Evolutionary conservation across 2,888 invertebrate genomes (phyloP).

Genomic region (Crocallis elinguaria): DNA sequence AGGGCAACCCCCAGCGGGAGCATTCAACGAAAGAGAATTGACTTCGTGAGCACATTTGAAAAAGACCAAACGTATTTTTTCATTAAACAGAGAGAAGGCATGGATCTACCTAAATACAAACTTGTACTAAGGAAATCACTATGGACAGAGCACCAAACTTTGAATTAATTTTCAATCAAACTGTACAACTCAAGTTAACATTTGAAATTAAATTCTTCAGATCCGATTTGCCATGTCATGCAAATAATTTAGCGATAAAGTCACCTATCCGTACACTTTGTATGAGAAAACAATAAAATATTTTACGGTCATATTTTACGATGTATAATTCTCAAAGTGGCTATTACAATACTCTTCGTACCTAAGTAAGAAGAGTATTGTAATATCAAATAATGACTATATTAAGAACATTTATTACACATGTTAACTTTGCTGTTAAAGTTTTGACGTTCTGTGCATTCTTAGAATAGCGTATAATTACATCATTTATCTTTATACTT

Average conservation of each 20-base stretch:
- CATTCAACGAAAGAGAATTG: too few relatives aligned
- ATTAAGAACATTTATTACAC: not conserved
- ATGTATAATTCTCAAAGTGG: conserved; percentile 35
- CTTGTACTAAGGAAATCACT: too few relatives aligned
- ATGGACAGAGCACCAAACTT: too few relatives aligned
- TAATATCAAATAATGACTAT: conserved; percentile 12
- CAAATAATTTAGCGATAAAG: conserved; percentile 30
- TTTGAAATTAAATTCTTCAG: conserved; percentile 5
- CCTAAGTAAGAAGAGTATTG: conserved; percentile 20
- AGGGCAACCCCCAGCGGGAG: too few relatives aligned
- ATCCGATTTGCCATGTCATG: conserved; percentile 12
- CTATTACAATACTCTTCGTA: too few relatives aligned
- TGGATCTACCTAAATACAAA: too few relatives aligned
- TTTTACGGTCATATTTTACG: conserved; percentile 39
- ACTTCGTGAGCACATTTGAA: too few relatives aligned
- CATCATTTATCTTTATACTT: too few relatives aligned
- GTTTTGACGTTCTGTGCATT: not conserved
- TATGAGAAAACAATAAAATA: conserved; percentile 37
- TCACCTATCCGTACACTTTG: conserved; percentile 26
- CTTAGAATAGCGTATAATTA: not conserved
- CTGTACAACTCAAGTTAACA: not conserved
- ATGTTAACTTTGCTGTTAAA: not conserved
- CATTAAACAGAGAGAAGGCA: too few relatives aligned
- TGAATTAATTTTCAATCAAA: not conserved
- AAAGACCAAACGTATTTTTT: too few relatives aligned